A percentile compares a stretch with the other conserved stretches of the same genome.
Conservation (phyloP, 2,888 invertebrate species). For the Harpalus rufipes region DNA sequence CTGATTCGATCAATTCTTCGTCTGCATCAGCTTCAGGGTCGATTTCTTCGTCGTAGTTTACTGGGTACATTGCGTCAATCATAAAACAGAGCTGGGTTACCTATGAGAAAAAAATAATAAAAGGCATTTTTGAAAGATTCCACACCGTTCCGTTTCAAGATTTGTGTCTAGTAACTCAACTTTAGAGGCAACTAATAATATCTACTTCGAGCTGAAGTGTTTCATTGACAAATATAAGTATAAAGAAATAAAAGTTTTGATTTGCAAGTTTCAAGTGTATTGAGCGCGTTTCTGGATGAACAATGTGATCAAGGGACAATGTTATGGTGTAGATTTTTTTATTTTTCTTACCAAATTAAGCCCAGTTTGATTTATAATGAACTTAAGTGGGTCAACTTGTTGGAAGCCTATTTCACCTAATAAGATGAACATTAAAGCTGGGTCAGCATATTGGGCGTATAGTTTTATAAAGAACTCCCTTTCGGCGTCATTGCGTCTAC, state of each 20-base stretch:
- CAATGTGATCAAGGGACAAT: too few species aligned
- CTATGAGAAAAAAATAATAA: conserved; percentile 74
- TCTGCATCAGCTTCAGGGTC: conserved; percentile 78
- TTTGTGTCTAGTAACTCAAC: too few species aligned
- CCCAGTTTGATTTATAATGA: conserved; percentile 90
- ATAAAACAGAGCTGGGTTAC: conserved; percentile 90
- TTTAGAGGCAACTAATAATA: too few species aligned
- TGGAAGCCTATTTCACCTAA: conserved; percentile 87
- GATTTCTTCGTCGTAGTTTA: conserved; percentile 74
- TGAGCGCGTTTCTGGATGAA: too few species aligned
- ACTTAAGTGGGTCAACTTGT: conserved; percentile 86
- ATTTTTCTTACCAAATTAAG: conserved; percentile 85
- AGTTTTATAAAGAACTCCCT: conserved; percentile 78
- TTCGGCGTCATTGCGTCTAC: conserved; percentile 79
- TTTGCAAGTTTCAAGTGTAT: too few species aligned
- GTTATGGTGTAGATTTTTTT: too few species aligned
- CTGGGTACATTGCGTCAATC: conserved; percentile 85
- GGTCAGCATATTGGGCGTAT: conserved; percentile 88
- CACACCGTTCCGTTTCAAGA: too few species aligned
- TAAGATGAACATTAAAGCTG: conserved; percentile 84
- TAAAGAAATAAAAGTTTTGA: too few species aligned
- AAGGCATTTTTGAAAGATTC: too few species aligned
- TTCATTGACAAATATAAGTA: too few species aligned
- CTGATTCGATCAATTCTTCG: conserved; percentile 83
- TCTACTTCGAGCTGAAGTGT: too few species aligned